Conservation (phyloP, 2,888 invertebrate species). For the Acrocera orbiculus region DNA sequence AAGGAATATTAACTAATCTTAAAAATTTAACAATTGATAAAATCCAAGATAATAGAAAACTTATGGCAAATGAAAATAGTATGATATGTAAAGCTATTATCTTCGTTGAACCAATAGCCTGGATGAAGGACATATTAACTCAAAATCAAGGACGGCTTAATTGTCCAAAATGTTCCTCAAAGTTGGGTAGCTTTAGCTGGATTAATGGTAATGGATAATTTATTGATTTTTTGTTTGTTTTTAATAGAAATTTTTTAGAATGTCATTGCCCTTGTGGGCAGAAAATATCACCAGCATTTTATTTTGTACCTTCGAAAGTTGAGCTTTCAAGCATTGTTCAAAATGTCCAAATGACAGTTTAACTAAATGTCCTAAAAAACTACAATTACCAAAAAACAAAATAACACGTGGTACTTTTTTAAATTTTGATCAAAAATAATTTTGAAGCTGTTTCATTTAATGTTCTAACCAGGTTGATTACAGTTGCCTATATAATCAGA, state of each 20-base stretch:
- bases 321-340: conserved; percentile 78
- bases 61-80: not conserved
- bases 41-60: not conserved
- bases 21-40: not conserved
- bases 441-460: too few relatives aligned
- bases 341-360: conserved; percentile 68
- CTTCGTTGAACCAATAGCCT: conserved; percentile 77
- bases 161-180: conserved; percentile 69
- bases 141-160: conserved; percentile 63
- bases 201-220: conserved; percentile 50
- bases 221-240: not conserved
- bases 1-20: too few relatives aligned
- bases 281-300: conserved; percentile 80
- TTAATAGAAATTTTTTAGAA: conserved; percentile 32
- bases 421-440: too few relatives aligned
- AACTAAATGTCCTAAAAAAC: conserved; percentile 16
- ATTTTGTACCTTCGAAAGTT: conserved; percentile 76
- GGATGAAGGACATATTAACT: conserved; percentile 64
- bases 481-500: too few relatives aligned
- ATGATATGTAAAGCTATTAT: conserved; percentile 52
- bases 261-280: conserved; percentile 82
- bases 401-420: too few relatives aligned
- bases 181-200: conserved; percentile 85
- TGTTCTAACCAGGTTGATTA: too few relatives aligned
- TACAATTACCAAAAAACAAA: too few relatives aligned